Conservation (phyloP, 2,888 invertebrate genomes). For the Gymnoscelis rufifasciata region DNA sequence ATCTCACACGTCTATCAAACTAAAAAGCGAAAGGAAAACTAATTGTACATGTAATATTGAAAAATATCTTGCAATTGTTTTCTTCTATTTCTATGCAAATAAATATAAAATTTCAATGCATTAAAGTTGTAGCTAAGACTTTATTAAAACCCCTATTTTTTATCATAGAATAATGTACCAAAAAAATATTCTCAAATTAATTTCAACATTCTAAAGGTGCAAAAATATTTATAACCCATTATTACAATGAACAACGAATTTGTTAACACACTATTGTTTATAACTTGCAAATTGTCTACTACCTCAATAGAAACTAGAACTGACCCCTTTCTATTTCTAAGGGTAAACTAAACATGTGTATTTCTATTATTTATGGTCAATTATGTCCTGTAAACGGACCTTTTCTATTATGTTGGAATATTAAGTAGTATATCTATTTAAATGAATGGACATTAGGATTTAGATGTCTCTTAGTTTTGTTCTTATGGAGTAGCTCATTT, state of each 20-base stretch:
- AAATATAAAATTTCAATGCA: background rate
- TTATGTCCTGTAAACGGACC: conserved; percentile 64
- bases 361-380: conserved; percentile 75
- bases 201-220: conserved; percentile 7
- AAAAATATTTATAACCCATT: conserved; percentile 10
- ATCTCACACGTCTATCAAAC: too few species aligned
- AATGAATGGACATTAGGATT: conserved; percentile 48
- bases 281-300: conserved; percentile 27
- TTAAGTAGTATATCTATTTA: conserved; percentile 48
- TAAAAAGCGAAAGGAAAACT: too few species aligned
- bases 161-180: background rate
- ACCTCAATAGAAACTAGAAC: conserved; percentile 10
- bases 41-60: too few species aligned
- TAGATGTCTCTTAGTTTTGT: conserved; percentile 47
- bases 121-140: background rate
- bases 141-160: too few species aligned
- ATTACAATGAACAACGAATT: conserved; percentile 29
- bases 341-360: conserved; percentile 66
- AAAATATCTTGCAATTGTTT: too few species aligned
- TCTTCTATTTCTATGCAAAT: too few species aligned
- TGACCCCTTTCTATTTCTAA: conserved; percentile 29
- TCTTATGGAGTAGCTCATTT: conserved; percentile 28
- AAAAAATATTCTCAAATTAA: conserved; percentile 5
- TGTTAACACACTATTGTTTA: conserved; percentile 34
- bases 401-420: conserved; percentile 53